Evolutionary conservation across 2,113 vertebrate genomes (phyloP).

Genomic region (Phylloscopus whistleri): DNA sequence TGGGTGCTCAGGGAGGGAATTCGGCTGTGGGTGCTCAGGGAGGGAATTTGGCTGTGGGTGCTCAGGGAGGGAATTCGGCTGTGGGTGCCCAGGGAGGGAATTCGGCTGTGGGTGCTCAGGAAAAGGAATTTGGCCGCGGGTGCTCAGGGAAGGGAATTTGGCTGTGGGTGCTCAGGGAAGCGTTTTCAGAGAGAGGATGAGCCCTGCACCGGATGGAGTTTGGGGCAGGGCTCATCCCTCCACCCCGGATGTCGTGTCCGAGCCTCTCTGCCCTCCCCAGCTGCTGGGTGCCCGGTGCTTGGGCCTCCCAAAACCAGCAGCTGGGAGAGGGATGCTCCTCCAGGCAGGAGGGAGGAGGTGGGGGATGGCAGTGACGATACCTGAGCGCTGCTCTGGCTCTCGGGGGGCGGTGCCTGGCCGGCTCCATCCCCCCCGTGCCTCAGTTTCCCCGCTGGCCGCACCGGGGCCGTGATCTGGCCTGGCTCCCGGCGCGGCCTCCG

Average conservation of each 20-base stretch:
- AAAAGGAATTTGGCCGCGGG: no score
- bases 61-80: no score
- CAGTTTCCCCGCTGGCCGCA: not conserved
- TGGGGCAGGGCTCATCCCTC: not conserved
- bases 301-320: fast-evolving
- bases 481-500: slow-evolving; percentile 8
- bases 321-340: not conserved
- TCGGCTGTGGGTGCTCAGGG: no score
- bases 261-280: not conserved
- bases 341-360: fast-evolving
- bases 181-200: not conserved
- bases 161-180: not conserved
- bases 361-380: not conserved
- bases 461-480: not conserved
- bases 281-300: not conserved
- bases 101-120: no score
- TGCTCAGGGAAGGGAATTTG: no score
- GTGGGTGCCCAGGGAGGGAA: no score
- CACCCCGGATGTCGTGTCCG: fast-evolving
- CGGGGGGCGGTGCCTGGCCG: fast-evolving
- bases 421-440: not conserved
- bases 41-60: no score
- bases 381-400: not conserved
- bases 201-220: fast-evolving
- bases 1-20: no score